Evolutionary conservation across 30 jellyfish, hydroid and myxozoan genomes (phyloP).

Genomic region (Hydra vulgaris): DNA sequence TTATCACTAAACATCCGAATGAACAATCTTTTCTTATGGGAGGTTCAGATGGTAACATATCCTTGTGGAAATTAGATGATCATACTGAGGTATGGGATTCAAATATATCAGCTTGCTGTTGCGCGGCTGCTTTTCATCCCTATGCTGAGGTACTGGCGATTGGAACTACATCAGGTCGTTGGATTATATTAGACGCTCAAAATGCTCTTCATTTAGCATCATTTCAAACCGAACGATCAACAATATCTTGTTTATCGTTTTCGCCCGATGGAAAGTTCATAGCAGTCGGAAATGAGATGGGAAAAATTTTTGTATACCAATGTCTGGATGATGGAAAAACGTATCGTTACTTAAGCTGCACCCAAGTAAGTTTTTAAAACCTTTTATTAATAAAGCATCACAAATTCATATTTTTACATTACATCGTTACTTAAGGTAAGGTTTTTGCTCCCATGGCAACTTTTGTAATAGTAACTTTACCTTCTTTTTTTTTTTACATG

Average conservation of each 20-base stretch:
- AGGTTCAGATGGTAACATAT: constrained; percentile 12
- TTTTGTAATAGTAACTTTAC: no score
- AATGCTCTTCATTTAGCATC: constrained; percentile 24
- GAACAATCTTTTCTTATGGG: constrained; percentile 20
- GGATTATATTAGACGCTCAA: constrained; percentile 29
- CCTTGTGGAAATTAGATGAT: constrained; percentile 18
- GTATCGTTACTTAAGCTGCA: constrained; percentile 46
- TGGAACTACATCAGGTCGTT: constrained; percentile 66
- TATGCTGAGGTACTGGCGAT: constrained; percentile 56
- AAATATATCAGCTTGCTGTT: neutral
- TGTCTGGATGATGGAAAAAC: constrained; percentile 64
- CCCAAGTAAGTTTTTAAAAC: constrained; percentile 17
- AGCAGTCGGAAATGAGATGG: constrained; percentile 60
- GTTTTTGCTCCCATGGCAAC: no score
- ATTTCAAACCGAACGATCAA: constrained; percentile 26
- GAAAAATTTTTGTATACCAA: constrained; percentile 39
- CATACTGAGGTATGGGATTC: constrained; percentile 22
- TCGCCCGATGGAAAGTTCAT: constrained; percentile 13
- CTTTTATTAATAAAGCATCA: no score
- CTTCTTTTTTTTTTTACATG: no score
- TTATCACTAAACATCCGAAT: constrained; percentile 13
- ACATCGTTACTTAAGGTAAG: no score
- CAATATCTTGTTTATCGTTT: constrained; percentile 21
- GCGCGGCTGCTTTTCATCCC: constrained; percentile 58
- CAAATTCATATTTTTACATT: no score